Evolutionary conservation across 64 coral and sea anemone genomes (phyloP), one percentile per base, ranked within the genome.

Genomic region (Acropora tenuis): DNA sequence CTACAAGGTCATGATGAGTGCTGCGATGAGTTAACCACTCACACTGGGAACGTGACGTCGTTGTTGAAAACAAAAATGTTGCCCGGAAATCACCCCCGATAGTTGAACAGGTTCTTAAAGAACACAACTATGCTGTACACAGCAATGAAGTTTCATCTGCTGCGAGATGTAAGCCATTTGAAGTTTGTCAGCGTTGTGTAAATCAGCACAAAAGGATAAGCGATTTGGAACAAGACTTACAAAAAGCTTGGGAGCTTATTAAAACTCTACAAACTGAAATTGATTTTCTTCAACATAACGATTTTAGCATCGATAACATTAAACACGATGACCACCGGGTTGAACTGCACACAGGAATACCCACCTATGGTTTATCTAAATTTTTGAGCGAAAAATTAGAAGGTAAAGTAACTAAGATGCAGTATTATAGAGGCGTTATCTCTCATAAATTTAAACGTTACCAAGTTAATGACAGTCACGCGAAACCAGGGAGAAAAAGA

Each of bases 401-500:
- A 71, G 73, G 18, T 45, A 92, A 92, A 57, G 75, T 83, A 57
- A 17, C 44, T 48, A 92, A 92, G 45, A 77, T 92, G 43, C 90
- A 92, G 15, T 92, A 86, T 92, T 92, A 87, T 63, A 92, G 68
- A 80, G 83, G 83, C 4, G 40, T 16, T 46, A 59, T 43, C n/a
- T 91, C 89, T 58, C 78, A 91, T 13, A 52, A 73, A 58, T 30
- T 8, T 15, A 91, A 82, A 65, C 1, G 46, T 50, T 78, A 86
- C 41, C 75, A 74, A 58, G 43, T 92, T 82, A 77, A 16, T 78
- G 68, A 46, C 74, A 78, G 50, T 49, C n/a, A 92, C 18, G 72
- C 57, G 13, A 92, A 92, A 48, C 90, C 90, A 52, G 83, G 90
- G 3, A 80, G 63, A 72, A 92, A 87, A 66, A 80, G 90, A 82